phyloP scores from a whole-genome alignment of 2,888 invertebrate species.

The Pecten maximus region DNA sequence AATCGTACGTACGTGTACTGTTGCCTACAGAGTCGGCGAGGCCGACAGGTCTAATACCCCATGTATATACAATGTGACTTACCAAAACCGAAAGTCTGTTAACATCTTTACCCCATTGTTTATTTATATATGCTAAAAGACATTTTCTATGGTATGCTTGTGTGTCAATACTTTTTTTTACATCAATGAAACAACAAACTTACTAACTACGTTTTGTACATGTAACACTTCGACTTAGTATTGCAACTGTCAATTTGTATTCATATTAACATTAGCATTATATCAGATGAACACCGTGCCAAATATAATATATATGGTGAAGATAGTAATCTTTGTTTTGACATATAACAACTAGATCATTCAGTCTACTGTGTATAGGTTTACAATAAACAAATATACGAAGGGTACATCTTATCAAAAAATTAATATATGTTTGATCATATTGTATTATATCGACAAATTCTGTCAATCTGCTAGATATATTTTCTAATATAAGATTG shows the following conservation, averaged over 20 bases:
- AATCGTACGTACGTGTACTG: slow-evolving; percentile 12
- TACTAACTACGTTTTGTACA: too few species aligned
- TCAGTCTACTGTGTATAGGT: not conserved
- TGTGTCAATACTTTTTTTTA: too few species aligned
- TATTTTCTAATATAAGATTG: not conserved
- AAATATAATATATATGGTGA: not conserved
- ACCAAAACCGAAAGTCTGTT: not conserved
- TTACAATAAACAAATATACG: not conserved
- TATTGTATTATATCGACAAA: not conserved
- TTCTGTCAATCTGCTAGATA: not conserved
- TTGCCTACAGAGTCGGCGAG: not conserved
- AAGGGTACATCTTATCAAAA: not conserved
- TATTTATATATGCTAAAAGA: not conserved
- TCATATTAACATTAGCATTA: not conserved
- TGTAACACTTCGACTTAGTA: not conserved
- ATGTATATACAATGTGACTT: not conserved
- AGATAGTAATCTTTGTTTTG: not conserved
- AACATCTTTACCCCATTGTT: not conserved
- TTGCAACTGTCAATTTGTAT: not conserved
- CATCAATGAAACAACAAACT: too few species aligned
- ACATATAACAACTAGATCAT: not conserved
- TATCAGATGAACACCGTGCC: not conserved
- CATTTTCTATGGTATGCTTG: too few species aligned
- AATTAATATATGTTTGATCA: not conserved
- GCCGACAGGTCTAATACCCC: not conserved